A percentile compares a stretch with the other conserved stretches of the same genome.
phyloP scores from a whole-genome alignment of 2,113 vertebrate genomes.

The Cyrtonyx montezumae region DNA sequence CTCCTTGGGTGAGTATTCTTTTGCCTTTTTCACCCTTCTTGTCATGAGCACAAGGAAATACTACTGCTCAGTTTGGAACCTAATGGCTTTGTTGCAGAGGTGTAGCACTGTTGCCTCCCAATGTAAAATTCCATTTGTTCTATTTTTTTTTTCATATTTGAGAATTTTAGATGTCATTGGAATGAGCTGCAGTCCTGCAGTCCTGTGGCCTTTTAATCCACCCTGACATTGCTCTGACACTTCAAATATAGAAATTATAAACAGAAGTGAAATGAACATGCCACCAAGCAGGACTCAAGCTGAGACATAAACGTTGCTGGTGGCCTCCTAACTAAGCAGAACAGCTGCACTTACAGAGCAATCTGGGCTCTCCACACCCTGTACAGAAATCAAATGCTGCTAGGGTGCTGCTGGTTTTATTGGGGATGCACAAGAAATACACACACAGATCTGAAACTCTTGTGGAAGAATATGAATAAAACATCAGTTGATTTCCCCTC shows the following conservation, averaged over 20 bases:
- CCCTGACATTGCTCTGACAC: neutral
- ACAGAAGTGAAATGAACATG: neutral
- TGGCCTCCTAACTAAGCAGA: neutral
- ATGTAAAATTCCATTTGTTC: neutral
- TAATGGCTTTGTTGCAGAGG: neutral
- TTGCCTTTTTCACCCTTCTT: neutral
- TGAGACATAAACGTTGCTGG: neutral
- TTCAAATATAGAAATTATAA: neutral
- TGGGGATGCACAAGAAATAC: neutral
- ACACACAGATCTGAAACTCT: neutral
- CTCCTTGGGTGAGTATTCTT: slow-evolving; percentile 77
- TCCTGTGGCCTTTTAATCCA: accelerated
- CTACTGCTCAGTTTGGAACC: neutral
- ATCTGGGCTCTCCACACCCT: neutral
- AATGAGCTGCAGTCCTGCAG: neutral
- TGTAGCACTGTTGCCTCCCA: neutral
- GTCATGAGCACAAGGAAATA: neutral
- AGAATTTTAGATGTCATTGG: neutral
- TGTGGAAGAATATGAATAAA: neutral
- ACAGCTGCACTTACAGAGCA: neutral
- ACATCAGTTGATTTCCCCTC: neutral
- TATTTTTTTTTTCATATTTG: neutral
- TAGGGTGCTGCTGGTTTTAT: neutral
- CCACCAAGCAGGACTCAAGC: neutral
- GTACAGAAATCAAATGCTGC: neutral